Base-by-base conservation (phyloP, 2,113 vertebrate species). In the Lynx canadensis region DNA sequence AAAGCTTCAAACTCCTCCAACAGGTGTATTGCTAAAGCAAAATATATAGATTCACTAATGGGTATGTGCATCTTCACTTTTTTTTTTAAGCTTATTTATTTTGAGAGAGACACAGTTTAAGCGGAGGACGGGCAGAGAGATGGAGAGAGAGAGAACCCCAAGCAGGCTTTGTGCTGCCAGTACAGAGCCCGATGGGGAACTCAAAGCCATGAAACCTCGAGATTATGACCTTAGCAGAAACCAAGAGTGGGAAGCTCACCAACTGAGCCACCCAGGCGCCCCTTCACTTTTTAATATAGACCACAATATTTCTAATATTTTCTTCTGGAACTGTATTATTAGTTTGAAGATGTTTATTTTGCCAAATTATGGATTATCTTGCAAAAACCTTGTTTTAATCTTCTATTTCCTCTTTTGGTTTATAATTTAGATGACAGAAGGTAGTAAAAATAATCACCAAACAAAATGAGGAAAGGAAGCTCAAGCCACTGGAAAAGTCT, bases 391-490 rank as follows among this genome's bases (percentile, higher is more conserved):
- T 69, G 4, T 74, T 95, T 83, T 87, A 90, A 89, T 33, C 13
- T 69, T 86, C n/a, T 71, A 4, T 76, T 93, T 82, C 36, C 23
- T 57, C 18, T 87, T 38, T 29, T 93, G 50, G 14, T 13, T 80
- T 82, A 65, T 18, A 83, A 71, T 65, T 60, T 78, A 63, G 33
- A 52, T 88, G n/a, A 41, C 7, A 52, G 63, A 86, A 76, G 4
- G 11, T 50, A 55, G 4, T 71, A 50, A 79, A 57, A 68, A 90
- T 13, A 73, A 73, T 21, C 87, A 78, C 16, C 25, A 60, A 57
- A 92, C 19, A 86, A 76, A 63, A 63, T 45, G n/a, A 87, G 36
- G 18, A 76, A 96, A 93, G 45, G 15, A 95, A 95, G n/a, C 8
- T 55, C 19, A 71, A 87, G 11, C 36, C 13, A 65, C 52, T 74